Base-by-base conservation (phyloP, 2,888 invertebrate species). In the Tipula confusa region DNA sequence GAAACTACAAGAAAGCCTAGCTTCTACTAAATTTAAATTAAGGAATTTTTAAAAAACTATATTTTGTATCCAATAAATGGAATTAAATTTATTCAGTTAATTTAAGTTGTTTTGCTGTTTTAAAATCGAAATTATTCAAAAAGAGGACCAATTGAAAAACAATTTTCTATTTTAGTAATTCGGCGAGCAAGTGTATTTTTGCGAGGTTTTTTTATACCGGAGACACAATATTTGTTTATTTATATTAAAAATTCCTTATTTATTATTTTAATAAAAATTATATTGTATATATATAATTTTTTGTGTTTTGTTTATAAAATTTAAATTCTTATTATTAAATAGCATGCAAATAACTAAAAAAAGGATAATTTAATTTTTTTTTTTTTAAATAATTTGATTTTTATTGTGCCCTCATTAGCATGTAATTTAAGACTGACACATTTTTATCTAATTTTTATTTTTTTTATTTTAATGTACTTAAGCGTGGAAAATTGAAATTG, bases 1-100 rank as follows among this genome's bases (percentile, higher is more conserved):
- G 64, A 64, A 64, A 64, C 64, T 64, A 64, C 64, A 64, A 64
- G 64, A 64, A 64, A 64, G 64, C 64, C 24, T 64, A 64, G 64
- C 64, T 64, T 64, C 64, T 64, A 64, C 24, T 9, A 15, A 15
- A 43, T 43, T 24, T 64, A 24, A 64, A 64, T 64, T 64, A 64
- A 64, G 64, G 64, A 64, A 64, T 64, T 24, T 64, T 24, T 64
- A 64, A 64, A 64, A n/a, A n/a, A n/a, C n/a, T 64, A 64, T 64
- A 64, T 64, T 64, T 64, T 64, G 64, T 64, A 24, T 64, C 64
- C n/a, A n/a, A 9, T 64, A 24, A 24, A 24, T 9, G 64, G 24
- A 13, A 64, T 64, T 24, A 7, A 64, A n/a, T n/a, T 38, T 38
- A 6, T 43, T 43, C 15, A 43, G 43, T 43, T 43, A 43, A n/a